Conservation (phyloP, 2,888 invertebrate genomes). For the Lordiphosa andalusiaca region DNA sequence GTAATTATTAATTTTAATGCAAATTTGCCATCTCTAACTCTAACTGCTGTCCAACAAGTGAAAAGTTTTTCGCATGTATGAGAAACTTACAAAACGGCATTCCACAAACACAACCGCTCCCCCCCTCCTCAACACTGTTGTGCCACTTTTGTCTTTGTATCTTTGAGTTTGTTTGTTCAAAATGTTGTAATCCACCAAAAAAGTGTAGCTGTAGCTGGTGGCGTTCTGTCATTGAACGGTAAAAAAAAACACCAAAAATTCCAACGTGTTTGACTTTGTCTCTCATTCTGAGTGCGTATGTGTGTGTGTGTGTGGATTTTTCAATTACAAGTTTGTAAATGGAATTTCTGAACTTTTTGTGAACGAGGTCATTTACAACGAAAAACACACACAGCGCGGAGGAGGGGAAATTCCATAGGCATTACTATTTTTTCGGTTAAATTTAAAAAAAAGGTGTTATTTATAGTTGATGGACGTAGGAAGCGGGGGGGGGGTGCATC, state of each 20-base stretch:
- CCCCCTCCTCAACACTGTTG: slow-evolving; percentile 13
- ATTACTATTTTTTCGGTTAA: slow-evolving; percentile 61
- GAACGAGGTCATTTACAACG: slow-evolving; percentile 71
- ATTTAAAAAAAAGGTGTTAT: slow-evolving; percentile 20
- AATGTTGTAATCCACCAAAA: slow-evolving; percentile 61
- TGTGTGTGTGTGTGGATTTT: slow-evolving; percentile 52
- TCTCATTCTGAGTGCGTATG: slow-evolving; percentile 9
- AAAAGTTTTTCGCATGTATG: slow-evolving; percentile 48
- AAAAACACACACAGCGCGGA: slow-evolving; percentile 32
- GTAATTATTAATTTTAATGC: slow-evolving; percentile 43
- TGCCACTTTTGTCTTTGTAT: slow-evolving; percentile 54
- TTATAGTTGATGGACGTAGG: too few relatives aligned
- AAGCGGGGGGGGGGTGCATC: too few relatives aligned
- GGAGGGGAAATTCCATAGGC: slow-evolving; percentile 63
- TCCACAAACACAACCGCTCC: slow-evolving; percentile 51
- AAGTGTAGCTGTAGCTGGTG: slow-evolving; percentile 49
- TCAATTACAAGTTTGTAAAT: slow-evolving; percentile 72
- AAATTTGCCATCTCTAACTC: too few relatives aligned
- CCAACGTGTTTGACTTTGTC: slow-evolving; percentile 63
- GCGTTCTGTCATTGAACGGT: slow-evolving; percentile 70
- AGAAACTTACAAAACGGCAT: slow-evolving; percentile 78
- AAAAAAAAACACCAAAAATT: slow-evolving; percentile 47
- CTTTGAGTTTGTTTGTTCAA: slow-evolving; percentile 11
- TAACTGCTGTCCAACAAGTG: too few relatives aligned
- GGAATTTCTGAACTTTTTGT: slow-evolving; percentile 69